These are phyloP conservation scores for Nineta flava DNA, from an alignment of 2,888 invertebrate genomes.

Conservation along the genomic window DNA sequence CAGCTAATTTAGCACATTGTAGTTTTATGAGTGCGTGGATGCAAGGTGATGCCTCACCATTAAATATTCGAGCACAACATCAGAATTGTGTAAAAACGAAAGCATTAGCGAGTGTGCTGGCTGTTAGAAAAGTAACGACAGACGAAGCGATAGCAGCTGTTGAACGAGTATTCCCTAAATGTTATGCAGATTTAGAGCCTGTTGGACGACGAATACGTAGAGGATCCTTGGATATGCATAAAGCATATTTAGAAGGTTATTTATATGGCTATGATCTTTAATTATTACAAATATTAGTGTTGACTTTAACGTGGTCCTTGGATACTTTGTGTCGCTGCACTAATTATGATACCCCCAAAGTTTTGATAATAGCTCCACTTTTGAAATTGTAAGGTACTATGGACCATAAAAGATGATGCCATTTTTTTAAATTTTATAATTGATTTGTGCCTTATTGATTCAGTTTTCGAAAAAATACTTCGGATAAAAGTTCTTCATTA, in stretches of 20 bases:
- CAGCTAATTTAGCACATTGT: conserved; percentile 88
- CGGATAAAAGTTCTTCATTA: too few species aligned
- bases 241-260: conserved; percentile 58
- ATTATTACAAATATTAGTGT: too few species aligned
- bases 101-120: conserved; percentile 68
- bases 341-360: too few species aligned
- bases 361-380: too few species aligned
- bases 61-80: conserved; percentile 59
- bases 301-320: too few species aligned
- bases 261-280: conserved; percentile 58
- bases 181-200: conserved; percentile 86
- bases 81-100: conserved; percentile 82
- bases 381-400: too few species aligned
- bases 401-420: too few species aligned
- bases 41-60: conserved; percentile 58
- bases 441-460: too few species aligned
- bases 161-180: conserved; percentile 76
- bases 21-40: conserved; percentile 67
- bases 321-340: too few species aligned
- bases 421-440: too few species aligned
- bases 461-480: too few species aligned
- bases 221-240: conserved; percentile 58
- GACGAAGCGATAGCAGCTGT: conserved; percentile 60
- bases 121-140: conserved; percentile 57
- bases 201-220: conserved; percentile 63